Percentiles rank a stretch among this genome's conserved stretches.
Evolutionary conservation across 1,140 invertebrate species (phyloP).

Genomic region (Tetramorium alpestre): DNA sequence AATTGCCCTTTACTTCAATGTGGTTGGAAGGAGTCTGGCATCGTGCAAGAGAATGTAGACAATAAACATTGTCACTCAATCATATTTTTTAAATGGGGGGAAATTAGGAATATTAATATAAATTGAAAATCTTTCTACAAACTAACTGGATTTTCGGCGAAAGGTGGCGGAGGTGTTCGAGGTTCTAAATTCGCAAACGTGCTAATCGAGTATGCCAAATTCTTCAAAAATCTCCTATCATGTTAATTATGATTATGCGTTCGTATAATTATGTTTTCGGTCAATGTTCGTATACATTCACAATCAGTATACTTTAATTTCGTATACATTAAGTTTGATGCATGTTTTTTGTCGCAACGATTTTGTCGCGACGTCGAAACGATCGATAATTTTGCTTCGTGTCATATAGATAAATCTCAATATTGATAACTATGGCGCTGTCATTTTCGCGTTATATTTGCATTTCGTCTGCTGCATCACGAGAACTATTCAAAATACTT

Average conservation of each 20-base stretch:
- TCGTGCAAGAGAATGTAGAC: constrained; percentile 45
- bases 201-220: constrained; percentile 14
- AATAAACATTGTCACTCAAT: constrained; percentile 14
- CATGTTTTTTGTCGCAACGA: neutral
- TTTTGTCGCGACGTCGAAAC: neutral
- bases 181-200: constrained; percentile 7
- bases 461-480: neutral
- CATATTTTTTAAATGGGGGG: constrained; percentile 1
- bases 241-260: constrained; percentile 16
- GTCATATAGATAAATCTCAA: constrained; percentile 20
- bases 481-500: neutral
- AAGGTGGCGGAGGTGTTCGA: constrained; percentile 49
- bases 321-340: constrained; percentile 37
- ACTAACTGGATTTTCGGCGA: constrained; percentile 28
- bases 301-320: neutral
- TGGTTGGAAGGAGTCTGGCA: constrained; percentile 51
- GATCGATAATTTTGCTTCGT: neutral
- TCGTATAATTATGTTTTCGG: neutral
- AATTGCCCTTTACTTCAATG: constrained; percentile 19
- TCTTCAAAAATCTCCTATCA: neutral
- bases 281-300: constrained; percentile 37
- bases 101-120: neutral
- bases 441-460: neutral
- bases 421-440: neutral
- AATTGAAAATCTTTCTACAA: constrained; percentile 37